Evolutionary conservation across 1,140 invertebrate species (phyloP), one percentile per base, ranked within the genome.

Genomic region (Lepeophtheirus salmonis): DNA sequence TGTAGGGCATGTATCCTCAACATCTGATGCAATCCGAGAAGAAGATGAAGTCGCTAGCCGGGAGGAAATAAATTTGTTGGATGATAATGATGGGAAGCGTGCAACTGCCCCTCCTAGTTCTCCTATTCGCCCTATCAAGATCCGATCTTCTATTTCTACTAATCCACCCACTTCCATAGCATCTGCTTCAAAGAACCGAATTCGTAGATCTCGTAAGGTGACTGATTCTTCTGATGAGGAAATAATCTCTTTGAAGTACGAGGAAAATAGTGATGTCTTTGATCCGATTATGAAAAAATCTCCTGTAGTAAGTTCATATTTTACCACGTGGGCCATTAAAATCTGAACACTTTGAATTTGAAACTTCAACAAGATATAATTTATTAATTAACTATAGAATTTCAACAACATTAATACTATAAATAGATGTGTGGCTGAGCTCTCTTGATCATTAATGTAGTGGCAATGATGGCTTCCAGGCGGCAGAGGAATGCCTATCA

Each of bases 21-120:
- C 62, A 0, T 62, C 64, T 18, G 81, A 83, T 2, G 81, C 82
- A 0, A 82, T 84, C 64, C 79, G 65, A 77, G 63, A 77, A 76
- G 1, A 74, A 1, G 72, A 77, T 0, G 71, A 73, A 16, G 72
- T 78, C 60, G 69, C 71, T n/a, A n/a, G n/a, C n/a, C n/a, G n/a
- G n/a, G n/a, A n/a, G n/a, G n/a, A n/a, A n/a, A n/a, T n/a, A n/a
- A n/a, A n/a, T n/a, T n/a, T n/a, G n/a, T n/a, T n/a, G n/a, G n/a
- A n/a, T n/a, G n/a, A n/a, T n/a, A n/a, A n/a, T 41, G 30, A 41
- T n/a, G n/a, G 6, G 6, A 41, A 41, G 30, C 30, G 6, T 41
- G 6, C 30, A 10, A n/a, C n/a, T n/a, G 30, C 30, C 30, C n/a
- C 30, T 10, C n/a, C 30, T n/a, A 41, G 30, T 41, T 41, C 30